Percentiles rank a stretch among this genome's conserved stretches.
Conservation (phyloP, 2,113 vertebrate genomes). For the Micronisus gabar region DNA sequence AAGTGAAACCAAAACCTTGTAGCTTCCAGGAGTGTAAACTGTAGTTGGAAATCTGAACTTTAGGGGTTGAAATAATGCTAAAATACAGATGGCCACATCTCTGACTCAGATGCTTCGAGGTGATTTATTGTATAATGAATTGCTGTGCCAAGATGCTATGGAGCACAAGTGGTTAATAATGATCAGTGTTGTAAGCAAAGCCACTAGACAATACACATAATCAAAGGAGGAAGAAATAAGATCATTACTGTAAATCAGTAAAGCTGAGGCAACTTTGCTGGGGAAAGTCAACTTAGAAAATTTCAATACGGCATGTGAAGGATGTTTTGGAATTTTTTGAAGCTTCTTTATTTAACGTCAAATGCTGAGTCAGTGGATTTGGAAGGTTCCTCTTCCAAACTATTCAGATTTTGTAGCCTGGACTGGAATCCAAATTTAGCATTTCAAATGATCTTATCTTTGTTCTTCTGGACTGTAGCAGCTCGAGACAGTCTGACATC, state of each 20-base stretch:
- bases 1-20: not conserved
- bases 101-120: not conserved
- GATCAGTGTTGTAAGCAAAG: not conserved
- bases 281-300: not conserved
- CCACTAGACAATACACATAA: not conserved
- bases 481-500: not conserved
- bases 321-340: not conserved
- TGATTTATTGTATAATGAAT: not conserved
- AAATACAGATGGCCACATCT: not conserved
- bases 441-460: not conserved
- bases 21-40: not conserved
- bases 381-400: not conserved
- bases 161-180: not conserved
- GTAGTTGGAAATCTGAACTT: not conserved
- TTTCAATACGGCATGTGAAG: not conserved
- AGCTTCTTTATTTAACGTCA: not conserved
- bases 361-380: not conserved
- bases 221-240: not conserved
- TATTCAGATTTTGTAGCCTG: not conserved
- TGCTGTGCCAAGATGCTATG: not conserved
- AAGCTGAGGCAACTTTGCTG: not conserved
- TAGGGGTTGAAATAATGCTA: not conserved
- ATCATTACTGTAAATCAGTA: not conserved
- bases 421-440: not conserved
- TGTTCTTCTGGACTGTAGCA: not conserved